Percentiles rank a stretch among this genome's conserved stretches.
Evolutionary conservation across 2,888 invertebrate genomes (phyloP).

Genomic region (Callimorpha dominula): DNA sequence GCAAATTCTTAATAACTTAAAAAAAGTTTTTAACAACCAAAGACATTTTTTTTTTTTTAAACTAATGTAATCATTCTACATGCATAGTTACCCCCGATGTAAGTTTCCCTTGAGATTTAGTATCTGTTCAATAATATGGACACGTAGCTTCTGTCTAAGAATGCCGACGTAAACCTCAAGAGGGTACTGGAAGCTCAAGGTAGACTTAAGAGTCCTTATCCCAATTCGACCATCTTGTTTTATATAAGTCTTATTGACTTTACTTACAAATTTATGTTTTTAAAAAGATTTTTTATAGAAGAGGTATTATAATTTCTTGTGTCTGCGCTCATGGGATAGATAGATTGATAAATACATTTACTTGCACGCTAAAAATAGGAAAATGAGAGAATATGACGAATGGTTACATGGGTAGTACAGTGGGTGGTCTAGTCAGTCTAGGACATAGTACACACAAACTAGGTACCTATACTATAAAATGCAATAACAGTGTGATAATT

Average conservation of each 20-base stretch:
- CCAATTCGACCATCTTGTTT: neutral
- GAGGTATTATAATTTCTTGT: neutral
- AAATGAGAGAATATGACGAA: too few relatives aligned
- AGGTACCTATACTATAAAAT: too few relatives aligned
- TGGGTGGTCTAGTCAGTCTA: too few relatives aligned
- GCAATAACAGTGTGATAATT: too few relatives aligned
- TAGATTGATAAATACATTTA: too few relatives aligned
- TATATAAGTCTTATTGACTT: neutral
- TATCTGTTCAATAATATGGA: neutral
- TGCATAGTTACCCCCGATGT: neutral
- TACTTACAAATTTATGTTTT: neutral
- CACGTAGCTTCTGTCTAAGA: neutral
- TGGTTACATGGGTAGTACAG: too few relatives aligned
- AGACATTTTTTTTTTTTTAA: neutral
- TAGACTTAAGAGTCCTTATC: neutral
- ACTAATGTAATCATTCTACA: neutral
- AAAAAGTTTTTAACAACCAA: neutral
- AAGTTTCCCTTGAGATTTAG: neutral
- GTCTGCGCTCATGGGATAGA: too few relatives aligned
- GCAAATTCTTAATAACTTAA: neutral
- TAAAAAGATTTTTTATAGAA: neutral
- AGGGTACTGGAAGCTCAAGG: neutral
- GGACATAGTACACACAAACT: too few relatives aligned
- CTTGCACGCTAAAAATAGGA: too few relatives aligned
- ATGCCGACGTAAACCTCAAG: neutral